Evolutionary conservation across 2,888 invertebrate species (phyloP), one percentile per base, ranked within the genome.

Genomic region (Mactromeris polynyma): DNA sequence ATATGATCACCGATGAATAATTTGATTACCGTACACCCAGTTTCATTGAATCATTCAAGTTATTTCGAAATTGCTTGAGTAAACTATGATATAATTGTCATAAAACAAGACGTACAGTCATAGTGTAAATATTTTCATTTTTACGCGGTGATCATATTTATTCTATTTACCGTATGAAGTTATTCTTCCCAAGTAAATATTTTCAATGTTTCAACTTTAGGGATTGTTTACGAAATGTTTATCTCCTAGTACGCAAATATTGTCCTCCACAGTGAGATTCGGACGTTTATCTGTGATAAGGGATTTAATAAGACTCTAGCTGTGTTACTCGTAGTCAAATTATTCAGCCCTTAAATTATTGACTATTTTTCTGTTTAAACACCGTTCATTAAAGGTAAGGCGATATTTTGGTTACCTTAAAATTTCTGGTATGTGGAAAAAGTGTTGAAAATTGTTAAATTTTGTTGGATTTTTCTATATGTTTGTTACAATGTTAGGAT

Each of bases 311-410:
- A 26, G 58, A 26, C 26, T 64, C 26, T 19, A 17, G 2, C 51
- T 64, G 58, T 9, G 46, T 46, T 9, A 64, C 58, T 64, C 26
- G 26, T 26, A 26, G 58, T 64, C 26, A 64, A 26, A 64, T 64
- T 64, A 64, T 64, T 64, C 26, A 36, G 36, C 36, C 73, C 73
- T 73, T 73, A 64, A 26, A n/a, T n/a, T 64, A 73, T 73, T 33
- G 36, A 73, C 73, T 33, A 69, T 69, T 73, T 73, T 73, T 73
- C 73, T 33, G 36, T 73, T 33, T 73, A 33, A 73, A 73, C 69
- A 33, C 19, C 14, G 33, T 33, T 36, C 33, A 26, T 14, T 17
- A 14, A 73, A 73, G 73, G 73, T 73, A 73, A 19, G 73, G 33
- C 17, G 36, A 33, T 73, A 73, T 73, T 73, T 36, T 73, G 26